These are phyloP conservation scores for Dendropsophus ebraccatus DNA, from an alignment of 2,113 vertebrate genomes.

Conservation along the genomic window DNA sequence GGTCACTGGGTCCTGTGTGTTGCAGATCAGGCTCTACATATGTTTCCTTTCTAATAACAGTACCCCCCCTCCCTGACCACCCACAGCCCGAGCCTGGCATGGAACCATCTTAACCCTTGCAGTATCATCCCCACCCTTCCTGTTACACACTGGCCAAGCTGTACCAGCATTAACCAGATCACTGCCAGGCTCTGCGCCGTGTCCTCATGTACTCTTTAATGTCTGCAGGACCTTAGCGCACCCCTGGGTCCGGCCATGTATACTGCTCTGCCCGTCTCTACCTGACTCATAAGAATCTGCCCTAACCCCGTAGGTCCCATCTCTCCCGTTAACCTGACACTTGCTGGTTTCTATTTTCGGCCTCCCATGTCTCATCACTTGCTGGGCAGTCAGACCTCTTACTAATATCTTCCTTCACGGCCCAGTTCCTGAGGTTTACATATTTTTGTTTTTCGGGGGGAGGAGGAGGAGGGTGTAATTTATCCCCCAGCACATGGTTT, in stretches of 20 bases:
- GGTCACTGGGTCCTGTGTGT: conserved; percentile 47
- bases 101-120: not conserved
- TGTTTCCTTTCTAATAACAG: conserved; percentile 52
- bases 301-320: not conserved
- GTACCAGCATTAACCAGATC: conserved; percentile 1
- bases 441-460: no score
- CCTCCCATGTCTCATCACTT: not conserved
- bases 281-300: not conserved
- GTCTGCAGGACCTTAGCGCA: not conserved
- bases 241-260: not conserved
- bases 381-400: not conserved
- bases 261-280: not conserved
- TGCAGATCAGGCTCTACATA: conserved; percentile 26
- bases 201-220: conserved; percentile 13
- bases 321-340: not conserved
- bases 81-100: conserved; percentile 44
- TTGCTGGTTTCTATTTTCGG: not conserved
- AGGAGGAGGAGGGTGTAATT: not conserved
- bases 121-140: conserved; percentile 12
- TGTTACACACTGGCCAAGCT: conserved; percentile 4
- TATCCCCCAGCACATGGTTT: conserved; percentile 36
- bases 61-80: conserved; percentile 32
- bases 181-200: not conserved
- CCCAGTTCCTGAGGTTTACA: conserved; percentile 18
- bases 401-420: conserved; percentile 29